A percentile compares a stretch with the other conserved stretches of the same genome.
These are phyloP conservation scores for Crepidodera aurea DNA, from an alignment of 2,888 invertebrate species.

Conservation along the genomic window DNA sequence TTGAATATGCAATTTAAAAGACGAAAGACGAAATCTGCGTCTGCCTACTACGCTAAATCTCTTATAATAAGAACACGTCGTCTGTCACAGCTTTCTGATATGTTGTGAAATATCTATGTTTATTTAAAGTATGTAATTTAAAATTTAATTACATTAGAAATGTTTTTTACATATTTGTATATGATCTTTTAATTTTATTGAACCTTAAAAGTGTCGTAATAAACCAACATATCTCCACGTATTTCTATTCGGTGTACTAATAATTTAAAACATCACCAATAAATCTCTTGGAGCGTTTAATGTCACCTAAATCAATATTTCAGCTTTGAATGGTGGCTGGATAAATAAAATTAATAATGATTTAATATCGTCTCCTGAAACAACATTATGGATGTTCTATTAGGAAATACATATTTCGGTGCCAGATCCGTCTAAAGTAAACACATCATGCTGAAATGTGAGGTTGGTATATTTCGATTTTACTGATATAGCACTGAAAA, in stretches of 20 bases:
- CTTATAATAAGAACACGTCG: not conserved
- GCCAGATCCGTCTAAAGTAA: too few relatives aligned
- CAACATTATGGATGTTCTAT: not conserved
- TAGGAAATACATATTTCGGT: too few relatives aligned
- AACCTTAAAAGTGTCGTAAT: too few relatives aligned
- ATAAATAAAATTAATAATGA: not conserved
- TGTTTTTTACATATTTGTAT: too few relatives aligned
- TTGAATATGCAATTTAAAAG: conserved; percentile 3
- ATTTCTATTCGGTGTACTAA: not conserved
- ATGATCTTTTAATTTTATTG: too few relatives aligned
- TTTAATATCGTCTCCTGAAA: not conserved
- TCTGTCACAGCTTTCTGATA: not conserved
- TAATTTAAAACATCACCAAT: not conserved
- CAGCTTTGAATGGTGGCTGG: not conserved
- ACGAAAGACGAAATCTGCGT: not conserved
- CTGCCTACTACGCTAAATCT: not conserved
- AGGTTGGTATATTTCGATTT: too few relatives aligned
- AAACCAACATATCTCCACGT: not conserved
- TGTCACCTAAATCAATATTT: not conserved
- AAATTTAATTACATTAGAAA: not conserved
- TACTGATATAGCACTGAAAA: too few relatives aligned
- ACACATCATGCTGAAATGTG: too few relatives aligned
- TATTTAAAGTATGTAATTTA: not conserved
- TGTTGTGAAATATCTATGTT: not conserved
- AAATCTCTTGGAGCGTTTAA: not conserved